Percentiles rank a stretch among this genome's conserved stretches.
phyloP scores from a whole-genome alignment of 2,797 vertebrate genomes.

The Ptychadena robeensis region DNA sequence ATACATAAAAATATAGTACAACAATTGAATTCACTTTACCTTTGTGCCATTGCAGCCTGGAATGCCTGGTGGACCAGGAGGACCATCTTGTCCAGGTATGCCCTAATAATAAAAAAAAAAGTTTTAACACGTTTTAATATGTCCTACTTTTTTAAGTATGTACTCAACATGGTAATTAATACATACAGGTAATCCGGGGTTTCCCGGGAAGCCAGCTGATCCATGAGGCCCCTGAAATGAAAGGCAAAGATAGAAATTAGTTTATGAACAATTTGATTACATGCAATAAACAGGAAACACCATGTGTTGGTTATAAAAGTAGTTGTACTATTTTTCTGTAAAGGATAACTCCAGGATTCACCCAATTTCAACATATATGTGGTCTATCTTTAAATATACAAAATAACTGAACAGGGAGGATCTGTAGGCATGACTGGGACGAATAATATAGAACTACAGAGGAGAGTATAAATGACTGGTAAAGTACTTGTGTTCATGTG shows the following conservation, averaged over 20 bases:
- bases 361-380: too few relatives aligned
- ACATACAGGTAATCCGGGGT: conserved; percentile 92
- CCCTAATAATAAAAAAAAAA: conserved; percentile 75
- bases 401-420: too few relatives aligned
- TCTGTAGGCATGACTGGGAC: too few relatives aligned
- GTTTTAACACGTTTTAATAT: conserved; percentile 17
- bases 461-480: too few relatives aligned
- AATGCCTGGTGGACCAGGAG: conserved; percentile 86
- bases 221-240: conserved; percentile 86
- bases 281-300: too few relatives aligned
- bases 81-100: conserved; percentile 94
- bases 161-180: not conserved
- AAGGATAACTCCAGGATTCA: too few relatives aligned
- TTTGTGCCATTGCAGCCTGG: conserved; percentile 98
- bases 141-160: not conserved
- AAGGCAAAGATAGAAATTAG: conserved; percentile 39
- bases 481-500: too few relatives aligned
- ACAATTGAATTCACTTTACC: conserved; percentile 69
- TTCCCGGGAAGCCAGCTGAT: conserved; percentile 88
- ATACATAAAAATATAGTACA: not conserved
- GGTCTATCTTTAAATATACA: too few relatives aligned
- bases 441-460: too few relatives aligned
- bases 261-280: too few relatives aligned
- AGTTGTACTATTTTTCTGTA: too few relatives aligned
- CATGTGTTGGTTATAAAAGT: too few relatives aligned